These are phyloP conservation scores for Platichthys flesus DNA, from an alignment of 2,113 vertebrate species.

Conservation along the genomic window DNA sequence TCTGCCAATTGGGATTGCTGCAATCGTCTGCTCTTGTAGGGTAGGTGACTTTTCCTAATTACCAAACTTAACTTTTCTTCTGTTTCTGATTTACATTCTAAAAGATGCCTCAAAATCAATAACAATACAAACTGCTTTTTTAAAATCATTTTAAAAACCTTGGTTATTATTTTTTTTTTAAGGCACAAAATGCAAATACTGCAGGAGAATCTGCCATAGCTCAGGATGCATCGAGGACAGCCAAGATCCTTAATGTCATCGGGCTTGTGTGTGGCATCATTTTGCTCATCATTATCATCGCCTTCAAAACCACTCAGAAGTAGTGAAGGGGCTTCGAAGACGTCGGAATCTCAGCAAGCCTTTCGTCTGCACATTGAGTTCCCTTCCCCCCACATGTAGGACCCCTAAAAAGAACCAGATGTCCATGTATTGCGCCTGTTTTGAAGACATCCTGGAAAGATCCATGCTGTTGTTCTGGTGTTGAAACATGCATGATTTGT, in stretches of 20 bases:
- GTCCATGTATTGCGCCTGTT: not conserved
- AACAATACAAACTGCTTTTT: not conserved
- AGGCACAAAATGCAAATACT: slow-evolving; percentile 60
- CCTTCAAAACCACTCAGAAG: not conserved
- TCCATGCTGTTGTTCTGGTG: not conserved
- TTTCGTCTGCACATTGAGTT: not conserved
- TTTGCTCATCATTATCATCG: slow-evolving; percentile 19
- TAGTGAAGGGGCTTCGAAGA: not conserved
- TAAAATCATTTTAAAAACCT: not conserved
- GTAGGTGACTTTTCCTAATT: slow-evolving; percentile 50
- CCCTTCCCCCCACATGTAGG: not conserved
- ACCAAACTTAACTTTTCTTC: not conserved
- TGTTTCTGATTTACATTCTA: not conserved
- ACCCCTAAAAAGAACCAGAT: slow-evolving; percentile 17
- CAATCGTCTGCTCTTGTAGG: slow-evolving; percentile 70
- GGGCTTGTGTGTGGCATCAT: slow-evolving; percentile 70
- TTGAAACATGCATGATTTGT: not conserved
- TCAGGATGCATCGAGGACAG: slow-evolving; percentile 64
- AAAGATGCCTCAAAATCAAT: not conserved
- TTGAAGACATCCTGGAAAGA: too few relatives aligned
- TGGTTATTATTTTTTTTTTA: slow-evolving; percentile 31
- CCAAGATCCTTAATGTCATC: slow-evolving; percentile 71
- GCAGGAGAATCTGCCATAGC: slow-evolving; percentile 53
- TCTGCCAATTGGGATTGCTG: slow-evolving; percentile 72
- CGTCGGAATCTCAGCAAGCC: not conserved